These are phyloP conservation scores for Drosophila nigricruria DNA, from an alignment of 2,888 invertebrate genomes.

Conservation along the genomic window DNA sequence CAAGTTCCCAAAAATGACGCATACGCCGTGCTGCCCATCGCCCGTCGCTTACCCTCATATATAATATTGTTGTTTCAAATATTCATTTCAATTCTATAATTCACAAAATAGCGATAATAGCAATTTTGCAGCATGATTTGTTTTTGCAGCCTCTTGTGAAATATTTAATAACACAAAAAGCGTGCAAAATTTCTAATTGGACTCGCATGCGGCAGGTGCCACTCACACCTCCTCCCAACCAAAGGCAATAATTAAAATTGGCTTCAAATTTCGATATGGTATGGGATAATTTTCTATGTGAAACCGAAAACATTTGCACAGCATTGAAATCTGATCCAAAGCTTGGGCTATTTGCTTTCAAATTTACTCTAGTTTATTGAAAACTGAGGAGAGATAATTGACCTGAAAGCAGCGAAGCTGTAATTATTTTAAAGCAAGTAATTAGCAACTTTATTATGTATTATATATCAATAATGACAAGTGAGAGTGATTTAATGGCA, in stretches of 20 bases:
- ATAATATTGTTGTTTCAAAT: constrained; percentile 4
- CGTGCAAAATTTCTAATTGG: constrained; percentile 19
- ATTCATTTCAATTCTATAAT: constrained; percentile 18
- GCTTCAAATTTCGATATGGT: constrained; percentile 4
- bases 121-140: constrained; percentile 27
- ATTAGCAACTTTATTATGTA: not conserved
- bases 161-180: constrained; percentile 27
- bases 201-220: not conserved
- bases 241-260: constrained; percentile 55
- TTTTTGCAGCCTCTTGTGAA: constrained; percentile 21
- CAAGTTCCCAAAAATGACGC: constrained; percentile 28
- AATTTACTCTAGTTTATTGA: not conserved
- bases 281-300: not conserved
- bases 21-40: constrained; percentile 10
- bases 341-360: not conserved
- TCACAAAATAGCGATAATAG: constrained; percentile 26
- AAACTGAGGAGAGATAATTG: not conserved
- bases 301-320: not conserved
- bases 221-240: not conserved
- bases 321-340: not conserved
- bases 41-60: not conserved
- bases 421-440: not conserved
- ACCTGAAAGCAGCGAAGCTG: not conserved
- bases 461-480: too few relatives aligned
- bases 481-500: too few relatives aligned